Base-by-base conservation (phyloP, 1,140 invertebrate genomes). In the Zelostemma sp. region DNA sequence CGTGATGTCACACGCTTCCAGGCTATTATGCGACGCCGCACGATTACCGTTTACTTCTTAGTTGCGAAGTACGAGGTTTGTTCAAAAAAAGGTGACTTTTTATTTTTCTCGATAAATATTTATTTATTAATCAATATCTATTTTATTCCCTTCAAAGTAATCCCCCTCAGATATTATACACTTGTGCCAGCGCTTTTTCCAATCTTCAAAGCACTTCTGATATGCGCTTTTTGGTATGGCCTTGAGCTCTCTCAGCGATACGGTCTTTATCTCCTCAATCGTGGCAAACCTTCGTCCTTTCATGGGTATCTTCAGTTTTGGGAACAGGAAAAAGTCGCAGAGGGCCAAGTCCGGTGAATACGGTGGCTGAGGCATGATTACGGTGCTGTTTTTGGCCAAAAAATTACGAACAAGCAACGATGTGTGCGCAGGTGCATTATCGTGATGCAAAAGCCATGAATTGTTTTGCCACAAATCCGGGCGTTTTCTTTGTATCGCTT, bases 111-210 rank as follows among this genome's bases (percentile, higher is more conserved):
- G 46, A 62, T 53, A 54, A 62, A 14, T 35, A 47, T 53, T 62
- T 17, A 41, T 18, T 41, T 53, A 62, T 54, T 62, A 14, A 45
- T 54, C 38, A 17, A 62, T 46, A 62, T 62, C 47, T 0, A 46
- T 54, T 45, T 45, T 45, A 6, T 62, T 41, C 38, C 49, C 59
- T 62, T 62, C 40, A 62, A 53, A 62, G 53, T 47, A 64, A 57
- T 64, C 53, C 17, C 46, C 53, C 12, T 43, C 33, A 25, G 45
- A 62, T 54, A 60, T 55, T 18, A 57, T 63, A 33, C 45, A 70
- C 58, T 56, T 62, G 9, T 72, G 16, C 40, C 53, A 63, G 21
- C 62, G 55, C 17, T 54, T 49, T 56, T 61, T 70, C 68, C 60
- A 69, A 54, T 64, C 53, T 16, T 59, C 31, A 15, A 70, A 70